phyloP scores from a whole-genome alignment of 2,113 vertebrate species.

The Aleadryas rufinucha region DNA sequence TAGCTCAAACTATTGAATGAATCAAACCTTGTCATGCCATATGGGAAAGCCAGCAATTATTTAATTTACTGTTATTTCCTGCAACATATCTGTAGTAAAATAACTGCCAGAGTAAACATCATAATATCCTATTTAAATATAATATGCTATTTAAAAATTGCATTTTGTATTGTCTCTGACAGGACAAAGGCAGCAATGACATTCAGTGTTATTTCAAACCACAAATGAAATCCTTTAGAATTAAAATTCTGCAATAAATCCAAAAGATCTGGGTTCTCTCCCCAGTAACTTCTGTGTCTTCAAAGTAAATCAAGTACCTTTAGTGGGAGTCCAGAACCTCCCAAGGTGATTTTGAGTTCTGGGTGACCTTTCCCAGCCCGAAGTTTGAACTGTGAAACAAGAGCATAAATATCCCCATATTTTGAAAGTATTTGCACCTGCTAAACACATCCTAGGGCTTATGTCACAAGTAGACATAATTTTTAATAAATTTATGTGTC shows the following conservation, averaged over 20 bases:
- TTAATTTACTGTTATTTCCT: neutral
- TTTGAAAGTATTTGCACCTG: neutral
- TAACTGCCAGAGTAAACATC: neutral
- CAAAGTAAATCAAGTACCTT: neutral
- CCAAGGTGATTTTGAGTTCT: neutral
- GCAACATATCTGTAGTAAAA: neutral
- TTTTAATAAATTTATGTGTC: neutral
- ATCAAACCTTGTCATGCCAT: neutral
- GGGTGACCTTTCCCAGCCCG: neutral
- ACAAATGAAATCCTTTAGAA: neutral
- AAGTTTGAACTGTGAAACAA: neutral
- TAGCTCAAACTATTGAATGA: neutral
- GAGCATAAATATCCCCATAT: neutral
- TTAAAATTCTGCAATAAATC: neutral
- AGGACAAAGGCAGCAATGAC: neutral
- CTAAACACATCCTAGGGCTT: neutral
- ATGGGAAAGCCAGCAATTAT: neutral
- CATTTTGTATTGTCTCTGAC: neutral
- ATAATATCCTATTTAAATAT: too few relatives aligned
- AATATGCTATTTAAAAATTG: neutral
- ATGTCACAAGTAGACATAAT: fast-evolving
- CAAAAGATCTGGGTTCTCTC: neutral
- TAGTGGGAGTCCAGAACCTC: neutral
- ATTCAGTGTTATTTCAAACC: neutral
- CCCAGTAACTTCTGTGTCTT: fast-evolving